Evolutionary conservation across 1,140 invertebrate species (phyloP).

Genomic region (Pemphigus obesinymphae): DNA sequence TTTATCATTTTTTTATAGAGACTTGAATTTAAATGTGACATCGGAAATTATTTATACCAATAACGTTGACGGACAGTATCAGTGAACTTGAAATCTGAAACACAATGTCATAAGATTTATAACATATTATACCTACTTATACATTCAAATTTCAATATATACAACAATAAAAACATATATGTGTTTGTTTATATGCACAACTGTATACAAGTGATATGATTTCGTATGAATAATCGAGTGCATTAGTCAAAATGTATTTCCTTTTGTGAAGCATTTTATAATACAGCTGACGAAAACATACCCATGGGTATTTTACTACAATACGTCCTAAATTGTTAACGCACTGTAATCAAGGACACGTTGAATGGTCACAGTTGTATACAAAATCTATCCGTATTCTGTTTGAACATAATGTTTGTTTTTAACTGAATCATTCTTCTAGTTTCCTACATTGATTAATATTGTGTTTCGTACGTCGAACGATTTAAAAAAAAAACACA

Average conservation of each 20-base stretch:
- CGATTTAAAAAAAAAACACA: too few species aligned
- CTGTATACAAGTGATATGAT: not conserved
- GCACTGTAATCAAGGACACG: conserved; percentile 1
- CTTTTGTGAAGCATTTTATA: conserved; percentile 18
- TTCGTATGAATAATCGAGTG: conserved; percentile 3
- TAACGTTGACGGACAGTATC: too few species aligned
- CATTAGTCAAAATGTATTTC: conserved; percentile 3
- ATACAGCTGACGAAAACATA: not conserved
- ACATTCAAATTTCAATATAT: not conserved
- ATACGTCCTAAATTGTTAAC: conserved; percentile 6
- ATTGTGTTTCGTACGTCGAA: too few species aligned
- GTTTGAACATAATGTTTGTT: not conserved
- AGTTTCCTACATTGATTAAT: not conserved
- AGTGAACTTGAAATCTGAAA: not conserved
- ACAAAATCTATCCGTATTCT: not conserved
- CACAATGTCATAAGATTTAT: not conserved
- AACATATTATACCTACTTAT: not conserved
- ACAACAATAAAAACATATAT: not conserved
- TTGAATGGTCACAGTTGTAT: not conserved
- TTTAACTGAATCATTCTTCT: not conserved
- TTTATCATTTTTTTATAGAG: too few species aligned
- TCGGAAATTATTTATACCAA: not conserved
- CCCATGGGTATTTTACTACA: not conserved
- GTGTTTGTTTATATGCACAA: not conserved
- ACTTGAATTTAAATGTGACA: not conserved